Conservation (phyloP, 2,797 vertebrate genomes). For the Microctenopoma lineatum region DNA sequence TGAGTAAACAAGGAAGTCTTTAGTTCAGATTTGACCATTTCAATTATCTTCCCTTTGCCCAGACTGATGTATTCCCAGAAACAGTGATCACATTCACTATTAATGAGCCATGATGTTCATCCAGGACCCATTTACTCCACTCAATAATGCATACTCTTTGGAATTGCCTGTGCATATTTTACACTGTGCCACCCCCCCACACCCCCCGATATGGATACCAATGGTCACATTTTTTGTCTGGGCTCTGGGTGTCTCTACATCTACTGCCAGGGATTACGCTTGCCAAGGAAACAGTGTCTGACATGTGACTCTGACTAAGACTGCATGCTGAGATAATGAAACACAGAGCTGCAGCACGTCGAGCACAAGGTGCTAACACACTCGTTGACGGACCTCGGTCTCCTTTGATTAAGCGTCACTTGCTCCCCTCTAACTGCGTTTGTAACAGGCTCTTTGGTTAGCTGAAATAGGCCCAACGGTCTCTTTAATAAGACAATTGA, state of each 20-base stretch:
- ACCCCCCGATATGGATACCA: slow-evolving; percentile 15
- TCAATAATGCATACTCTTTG: slow-evolving; percentile 82
- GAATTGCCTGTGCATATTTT: slow-evolving; percentile 76
- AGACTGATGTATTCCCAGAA: slow-evolving; percentile 79
- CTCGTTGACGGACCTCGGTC: slow-evolving; percentile 54
- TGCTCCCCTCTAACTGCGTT: slow-evolving; percentile 28
- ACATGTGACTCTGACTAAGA: slow-evolving; percentile 54
- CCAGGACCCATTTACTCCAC: slow-evolving; percentile 81
- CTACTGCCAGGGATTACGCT: slow-evolving; percentile 48
- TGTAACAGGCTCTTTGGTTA: slow-evolving; percentile 53
- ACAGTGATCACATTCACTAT: slow-evolving; percentile 83
- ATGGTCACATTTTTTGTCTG: slow-evolving; percentile 34
- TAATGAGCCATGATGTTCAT: slow-evolving; percentile 81
- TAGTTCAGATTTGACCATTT: slow-evolving; percentile 72
- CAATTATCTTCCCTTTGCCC: slow-evolving; percentile 62
- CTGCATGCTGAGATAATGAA: slow-evolving; percentile 73
- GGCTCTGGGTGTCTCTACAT: slow-evolving; percentile 38
- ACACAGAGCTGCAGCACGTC: slow-evolving; percentile 26
- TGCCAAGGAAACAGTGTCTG: slow-evolving; percentile 54
- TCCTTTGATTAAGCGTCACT: slow-evolving; percentile 43
- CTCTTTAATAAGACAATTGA: slow-evolving; percentile 65
- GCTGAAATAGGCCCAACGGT: slow-evolving; percentile 42
- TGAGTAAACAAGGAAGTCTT: slow-evolving; percentile 73
- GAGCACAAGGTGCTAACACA: slow-evolving; percentile 57
- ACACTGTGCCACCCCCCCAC: slow-evolving; percentile 22